Evolutionary conservation across 2,113 vertebrate genomes (phyloP).

Genomic region (Turnix velox): DNA sequence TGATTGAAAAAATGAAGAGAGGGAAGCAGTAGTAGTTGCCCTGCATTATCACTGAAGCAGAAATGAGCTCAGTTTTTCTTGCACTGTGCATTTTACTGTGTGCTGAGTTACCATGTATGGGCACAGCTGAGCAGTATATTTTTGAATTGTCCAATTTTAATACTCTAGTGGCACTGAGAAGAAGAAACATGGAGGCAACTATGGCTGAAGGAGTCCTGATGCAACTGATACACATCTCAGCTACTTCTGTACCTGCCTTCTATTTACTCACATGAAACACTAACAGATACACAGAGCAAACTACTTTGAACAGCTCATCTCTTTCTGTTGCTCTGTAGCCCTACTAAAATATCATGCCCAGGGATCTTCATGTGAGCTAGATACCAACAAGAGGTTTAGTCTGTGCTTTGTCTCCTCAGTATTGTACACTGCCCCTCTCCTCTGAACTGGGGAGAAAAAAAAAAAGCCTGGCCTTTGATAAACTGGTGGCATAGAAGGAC

Average conservation of each 20-base stretch:
- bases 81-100: not conserved
- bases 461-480: not conserved
- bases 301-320: not conserved
- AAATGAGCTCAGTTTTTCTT: not conserved
- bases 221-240: not conserved
- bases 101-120: not conserved
- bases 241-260: not conserved
- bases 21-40: not conserved
- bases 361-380: not conserved
- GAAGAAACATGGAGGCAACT: not conserved
- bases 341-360: not conserved
- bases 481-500: fast-evolving
- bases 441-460: not conserved
- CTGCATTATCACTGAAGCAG: not conserved
- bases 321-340: not conserved
- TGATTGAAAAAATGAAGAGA: not conserved
- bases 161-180: constrained; percentile 68
- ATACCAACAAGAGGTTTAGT: not conserved
- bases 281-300: not conserved
- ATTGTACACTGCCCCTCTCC: not conserved
- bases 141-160: not conserved
- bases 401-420: not conserved
- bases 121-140: not conserved
- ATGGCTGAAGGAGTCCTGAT: not conserved
- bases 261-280: not conserved